Percentiles rank a stretch among this genome's conserved stretches.
These are phyloP conservation scores for Iphiclides podalirius DNA, from an alignment of 2,888 invertebrate genomes.

Conservation along the genomic window DNA sequence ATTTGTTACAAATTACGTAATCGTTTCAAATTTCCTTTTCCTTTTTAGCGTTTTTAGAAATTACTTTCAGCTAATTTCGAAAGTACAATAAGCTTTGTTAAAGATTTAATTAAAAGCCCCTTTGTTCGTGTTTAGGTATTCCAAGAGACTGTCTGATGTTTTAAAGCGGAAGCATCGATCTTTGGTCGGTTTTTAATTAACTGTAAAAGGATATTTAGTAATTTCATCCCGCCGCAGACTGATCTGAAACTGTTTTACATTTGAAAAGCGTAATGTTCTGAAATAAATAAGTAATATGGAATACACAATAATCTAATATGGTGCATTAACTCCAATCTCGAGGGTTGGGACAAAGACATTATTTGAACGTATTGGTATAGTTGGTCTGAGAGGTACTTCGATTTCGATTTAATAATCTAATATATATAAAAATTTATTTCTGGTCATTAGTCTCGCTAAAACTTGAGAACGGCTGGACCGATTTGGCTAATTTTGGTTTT, in stretches of 20 bases:
- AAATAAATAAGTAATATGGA: too few relatives aligned
- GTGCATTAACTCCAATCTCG: too few relatives aligned
- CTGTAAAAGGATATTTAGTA: slow-evolving; percentile 10
- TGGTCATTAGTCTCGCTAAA: too few relatives aligned
- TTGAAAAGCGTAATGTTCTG: not conserved
- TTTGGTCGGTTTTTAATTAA: slow-evolving; percentile 20
- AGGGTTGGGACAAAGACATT: too few relatives aligned
- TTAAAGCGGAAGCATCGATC: slow-evolving; percentile 16
- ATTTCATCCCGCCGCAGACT: slow-evolving; percentile 2
- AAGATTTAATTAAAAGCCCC: slow-evolving; percentile 19
- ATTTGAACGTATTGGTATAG: too few relatives aligned
- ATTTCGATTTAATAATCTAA: too few relatives aligned
- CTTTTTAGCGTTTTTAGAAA: not conserved
- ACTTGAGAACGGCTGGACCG: too few relatives aligned
- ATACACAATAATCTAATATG: too few relatives aligned
- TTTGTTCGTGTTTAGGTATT: slow-evolving; percentile 15
- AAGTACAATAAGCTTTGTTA: slow-evolving; percentile 7
- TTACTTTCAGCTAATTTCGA: slow-evolving; percentile 7
- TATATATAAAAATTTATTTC: too few relatives aligned
- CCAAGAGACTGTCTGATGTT: slow-evolving; percentile 15
- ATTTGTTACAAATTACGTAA: too few relatives aligned
- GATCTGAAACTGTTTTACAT: not conserved
- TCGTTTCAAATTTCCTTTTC: not conserved
- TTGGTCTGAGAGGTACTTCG: too few relatives aligned
- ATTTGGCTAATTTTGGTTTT: too few relatives aligned